phyloP scores from a whole-genome alignment of 30 jellyfish, hydroid and myxozoan species.

The Sanderia malayensis region DNA sequence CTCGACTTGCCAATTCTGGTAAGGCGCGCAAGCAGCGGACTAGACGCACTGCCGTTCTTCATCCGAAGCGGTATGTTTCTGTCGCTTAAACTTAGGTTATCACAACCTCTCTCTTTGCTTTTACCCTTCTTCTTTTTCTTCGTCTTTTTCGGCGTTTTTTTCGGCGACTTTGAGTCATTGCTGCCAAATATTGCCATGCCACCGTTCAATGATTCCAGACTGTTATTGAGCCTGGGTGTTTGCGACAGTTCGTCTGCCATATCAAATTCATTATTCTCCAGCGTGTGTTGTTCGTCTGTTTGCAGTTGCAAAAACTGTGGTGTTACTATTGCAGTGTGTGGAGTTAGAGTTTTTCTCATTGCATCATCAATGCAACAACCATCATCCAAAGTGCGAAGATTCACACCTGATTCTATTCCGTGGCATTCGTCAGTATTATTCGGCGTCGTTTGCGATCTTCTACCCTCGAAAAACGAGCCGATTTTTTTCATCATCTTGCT shows the following conservation, averaged over 20 bases:
- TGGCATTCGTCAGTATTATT: too few species aligned
- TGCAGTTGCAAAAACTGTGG: background rate
- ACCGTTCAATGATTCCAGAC: slow-evolving; percentile 34
- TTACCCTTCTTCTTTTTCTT: slow-evolving; percentile 10
- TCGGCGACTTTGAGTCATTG: background rate
- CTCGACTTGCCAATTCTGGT: slow-evolving; percentile 37
- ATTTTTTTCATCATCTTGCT: background rate
- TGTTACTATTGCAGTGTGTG: background rate
- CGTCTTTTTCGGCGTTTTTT: too few species aligned
- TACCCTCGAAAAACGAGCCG: slow-evolving; percentile 14
- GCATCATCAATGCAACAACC: background rate
- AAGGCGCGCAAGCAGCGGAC: slow-evolving; percentile 50
- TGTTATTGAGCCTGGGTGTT: too few species aligned
- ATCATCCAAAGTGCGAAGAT: background rate
- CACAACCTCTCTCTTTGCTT: slow-evolving; percentile 12
- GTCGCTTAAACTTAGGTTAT: slow-evolving; percentile 37
- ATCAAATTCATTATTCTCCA: background rate
- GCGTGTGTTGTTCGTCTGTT: background rate
- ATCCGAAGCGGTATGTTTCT: slow-evolving; percentile 36
- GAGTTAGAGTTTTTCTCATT: background rate
- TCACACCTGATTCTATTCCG: background rate
- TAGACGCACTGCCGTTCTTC: slow-evolving; percentile 43
- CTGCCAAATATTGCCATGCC: too few species aligned
- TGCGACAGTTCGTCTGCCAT: slow-evolving; percentile 32
- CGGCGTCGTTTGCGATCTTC: too few species aligned